Percentiles rank a stretch among this genome's conserved stretches.
phyloP scores from a whole-genome alignment of 2,113 vertebrate species.

The Ivindomyrus marchei region DNA sequence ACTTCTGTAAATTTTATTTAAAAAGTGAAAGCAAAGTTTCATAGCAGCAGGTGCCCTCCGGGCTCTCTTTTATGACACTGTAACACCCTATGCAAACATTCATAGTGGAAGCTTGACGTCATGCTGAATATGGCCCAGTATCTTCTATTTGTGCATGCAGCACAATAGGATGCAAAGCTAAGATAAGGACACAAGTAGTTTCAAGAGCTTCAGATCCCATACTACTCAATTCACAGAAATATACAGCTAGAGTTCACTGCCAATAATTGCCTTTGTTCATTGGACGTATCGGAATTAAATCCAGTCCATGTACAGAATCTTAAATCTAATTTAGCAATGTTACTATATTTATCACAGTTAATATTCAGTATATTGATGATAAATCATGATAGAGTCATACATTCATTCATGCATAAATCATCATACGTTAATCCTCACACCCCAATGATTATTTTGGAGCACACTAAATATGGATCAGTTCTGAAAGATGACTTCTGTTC shows the following conservation, averaged over 20 bases:
- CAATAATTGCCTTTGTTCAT: neutral
- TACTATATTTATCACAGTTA: neutral
- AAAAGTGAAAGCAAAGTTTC: neutral
- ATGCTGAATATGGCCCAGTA: neutral
- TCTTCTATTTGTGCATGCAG: neutral
- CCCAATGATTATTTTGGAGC: neutral
- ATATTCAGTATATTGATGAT: neutral
- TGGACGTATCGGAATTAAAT: neutral
- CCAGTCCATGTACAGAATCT: neutral
- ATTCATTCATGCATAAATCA: neutral
- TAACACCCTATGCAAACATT: neutral
- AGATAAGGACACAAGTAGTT: conserved; percentile 3
- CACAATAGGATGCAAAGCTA: neutral
- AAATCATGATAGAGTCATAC: neutral
- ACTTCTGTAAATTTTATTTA: neutral
- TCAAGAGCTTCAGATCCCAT: conserved; percentile 5
- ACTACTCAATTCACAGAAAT: neutral
- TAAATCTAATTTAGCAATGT: neutral
- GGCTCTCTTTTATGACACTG: neutral
- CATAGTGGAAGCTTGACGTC: neutral
- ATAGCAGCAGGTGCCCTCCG: neutral
- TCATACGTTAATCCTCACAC: neutral
- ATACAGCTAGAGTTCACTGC: neutral
- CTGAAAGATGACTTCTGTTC: neutral
- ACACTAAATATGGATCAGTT: neutral